Evolutionary conservation across 2,113 vertebrate genomes (phyloP), one percentile per base, ranked within the genome.

Genomic region (Chamaea fasciata): DNA sequence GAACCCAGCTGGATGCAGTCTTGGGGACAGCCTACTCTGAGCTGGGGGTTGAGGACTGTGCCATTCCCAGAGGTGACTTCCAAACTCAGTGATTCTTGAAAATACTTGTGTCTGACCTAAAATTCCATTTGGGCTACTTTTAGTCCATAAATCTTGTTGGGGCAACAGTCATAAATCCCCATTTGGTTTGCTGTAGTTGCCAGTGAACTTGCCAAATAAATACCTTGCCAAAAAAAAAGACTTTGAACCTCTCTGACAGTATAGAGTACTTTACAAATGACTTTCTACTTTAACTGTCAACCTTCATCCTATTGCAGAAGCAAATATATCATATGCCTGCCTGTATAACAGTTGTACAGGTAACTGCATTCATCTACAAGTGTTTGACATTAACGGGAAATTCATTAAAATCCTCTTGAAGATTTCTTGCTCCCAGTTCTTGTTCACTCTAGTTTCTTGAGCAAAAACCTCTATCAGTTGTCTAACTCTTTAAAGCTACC

Each of bases 1-100:
- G n/a, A 84, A 57, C 33, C 15, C 56, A 67, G 44, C 47, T 26
- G 44, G 30, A 33, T 7, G 4, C 19, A 44, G 50, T 65, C 37
- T 26, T 77, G 77, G 21, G 30, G 19, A 15, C 23, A 53, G 0
- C 16, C 31, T 47, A 17, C 55, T 37, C 33, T 24, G 46, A 65
- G 41, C 23, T 2, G 2, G 10, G 10, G 11, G 3, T 2, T 17
- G 67, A 21, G 28, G 42, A 46, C 33, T 68, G 8, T 1, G 1
- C 11, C 2, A 3, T 63, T 75, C 37, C 41, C 50, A 67, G 70
- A 35, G 28, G 8, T 60, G 37, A 19, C n/a, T 89, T 77, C 28
- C 74, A 84, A 31, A 79, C 18, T 23, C 35, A 14, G 8, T 10
- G 6, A 59, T 68, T 42, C 71, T 59, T 49, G 35, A 64, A 68